Evolutionary conservation across 2,888 invertebrate genomes (phyloP).

Genomic region (Drosophila borealis): DNA sequence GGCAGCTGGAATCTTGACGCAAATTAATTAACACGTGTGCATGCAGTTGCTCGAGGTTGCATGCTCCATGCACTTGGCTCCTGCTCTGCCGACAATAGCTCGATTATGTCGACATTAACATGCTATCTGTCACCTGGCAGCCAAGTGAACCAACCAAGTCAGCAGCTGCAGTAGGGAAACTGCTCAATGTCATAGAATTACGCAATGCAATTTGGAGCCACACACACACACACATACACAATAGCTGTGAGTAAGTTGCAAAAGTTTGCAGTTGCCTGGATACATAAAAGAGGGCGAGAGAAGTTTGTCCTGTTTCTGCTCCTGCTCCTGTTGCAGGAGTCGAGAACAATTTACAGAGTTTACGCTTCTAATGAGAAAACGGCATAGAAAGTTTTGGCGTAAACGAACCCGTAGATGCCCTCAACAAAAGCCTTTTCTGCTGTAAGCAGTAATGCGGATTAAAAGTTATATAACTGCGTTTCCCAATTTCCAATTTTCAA

Average conservation of each 20-base stretch:
- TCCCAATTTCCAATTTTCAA: too few relatives aligned
- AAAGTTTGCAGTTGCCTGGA: slow-evolving; percentile 48
- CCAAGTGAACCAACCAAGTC: slow-evolving; percentile 25
- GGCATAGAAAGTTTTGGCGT: slow-evolving; percentile 23
- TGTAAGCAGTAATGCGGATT: slow-evolving; percentile 6
- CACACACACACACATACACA: slow-evolving; percentile 10
- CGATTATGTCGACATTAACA: slow-evolving; percentile 3
- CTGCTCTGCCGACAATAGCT: not conserved
- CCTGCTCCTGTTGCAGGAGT: slow-evolving; percentile 9
- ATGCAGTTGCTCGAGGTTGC: slow-evolving; percentile 2
- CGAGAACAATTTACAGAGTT: slow-evolving; percentile 35
- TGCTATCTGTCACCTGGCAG: slow-evolving; percentile 31
- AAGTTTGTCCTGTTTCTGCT: slow-evolving; percentile 34
- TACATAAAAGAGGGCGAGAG: slow-evolving; percentile 16
- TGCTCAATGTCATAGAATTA: slow-evolving; percentile 48
- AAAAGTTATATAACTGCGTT: not conserved
- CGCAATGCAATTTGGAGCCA: slow-evolving; percentile 60
- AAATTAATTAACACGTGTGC: slow-evolving; percentile 59
- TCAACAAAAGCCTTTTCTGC: not conserved
- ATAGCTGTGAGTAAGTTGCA: slow-evolving; percentile 32
- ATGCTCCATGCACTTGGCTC: too few relatives aligned
- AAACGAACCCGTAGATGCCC: slow-evolving; percentile 18
- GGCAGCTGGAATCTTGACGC: slow-evolving; percentile 23
- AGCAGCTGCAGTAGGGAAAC: not conserved
- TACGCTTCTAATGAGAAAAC: slow-evolving; percentile 60